phyloP scores from a whole-genome alignment of 2,888 invertebrate genomes.

The Hirtodrosophila cameraria region DNA sequence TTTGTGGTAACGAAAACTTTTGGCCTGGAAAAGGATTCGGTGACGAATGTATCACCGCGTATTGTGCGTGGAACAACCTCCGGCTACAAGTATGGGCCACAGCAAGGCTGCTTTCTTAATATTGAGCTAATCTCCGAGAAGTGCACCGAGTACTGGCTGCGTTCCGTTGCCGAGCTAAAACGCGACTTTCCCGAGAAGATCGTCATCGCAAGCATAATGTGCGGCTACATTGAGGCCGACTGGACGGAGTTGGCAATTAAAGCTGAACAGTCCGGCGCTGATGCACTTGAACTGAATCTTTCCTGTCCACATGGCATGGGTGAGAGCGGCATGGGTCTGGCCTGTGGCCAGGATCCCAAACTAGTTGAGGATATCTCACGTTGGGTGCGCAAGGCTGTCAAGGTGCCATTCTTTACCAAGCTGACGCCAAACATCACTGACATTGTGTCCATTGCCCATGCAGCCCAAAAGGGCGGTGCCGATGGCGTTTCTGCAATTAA shows the following conservation, averaged over 20 bases:
- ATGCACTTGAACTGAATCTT: conserved; percentile 97
- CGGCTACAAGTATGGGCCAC: conserved; percentile 95
- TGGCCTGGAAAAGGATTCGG: conserved; percentile 96
- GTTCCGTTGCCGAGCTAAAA: conserved; percentile 94
- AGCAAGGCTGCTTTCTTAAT: conserved; percentile 98
- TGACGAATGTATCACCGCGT: conserved; percentile 98
- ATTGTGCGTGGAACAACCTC: conserved; percentile 97
- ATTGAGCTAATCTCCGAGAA: conserved; percentile 99
- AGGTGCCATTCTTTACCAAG: conserved; percentile 98
- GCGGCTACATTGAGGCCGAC: conserved; percentile 92
- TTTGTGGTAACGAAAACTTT: conserved; percentile 99
- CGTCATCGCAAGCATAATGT: conserved; percentile 98
- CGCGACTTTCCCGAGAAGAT: conserved; percentile 95
- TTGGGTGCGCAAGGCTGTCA: conserved; percentile 94
- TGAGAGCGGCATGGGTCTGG: conserved; percentile 98
- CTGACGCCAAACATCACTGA: conserved; percentile 99
- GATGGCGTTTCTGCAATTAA: conserved; percentile 98
- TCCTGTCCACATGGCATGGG: conserved; percentile 99
- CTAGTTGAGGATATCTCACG: conserved; percentile 94
- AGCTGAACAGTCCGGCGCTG: conserved; percentile 93
- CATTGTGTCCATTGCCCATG: conserved; percentile 93
- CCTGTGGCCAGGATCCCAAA: conserved; percentile 97
- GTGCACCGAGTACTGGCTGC: conserved; percentile 96
- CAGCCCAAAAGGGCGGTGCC: conserved; percentile 96
- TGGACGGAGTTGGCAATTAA: conserved; percentile 93